These are phyloP conservation scores for Cheilosia grossa DNA, from an alignment of 2,888 invertebrate species.

Conservation along the genomic window DNA sequence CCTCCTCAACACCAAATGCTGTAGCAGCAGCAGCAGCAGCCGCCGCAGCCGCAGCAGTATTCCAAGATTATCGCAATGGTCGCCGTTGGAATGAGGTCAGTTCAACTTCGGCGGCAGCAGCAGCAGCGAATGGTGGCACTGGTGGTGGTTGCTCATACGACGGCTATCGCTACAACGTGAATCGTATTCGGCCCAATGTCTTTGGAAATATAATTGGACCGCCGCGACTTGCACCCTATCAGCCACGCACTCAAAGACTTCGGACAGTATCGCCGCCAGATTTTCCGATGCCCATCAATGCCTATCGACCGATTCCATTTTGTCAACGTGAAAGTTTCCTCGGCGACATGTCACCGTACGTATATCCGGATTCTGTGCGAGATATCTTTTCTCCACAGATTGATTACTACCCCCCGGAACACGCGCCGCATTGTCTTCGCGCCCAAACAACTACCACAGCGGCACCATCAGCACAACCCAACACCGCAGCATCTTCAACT, in stretches of 20 bases:
- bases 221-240: constrained; percentile 55
- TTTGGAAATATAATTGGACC: constrained; percentile 59
- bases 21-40: constrained; percentile 77
- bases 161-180: constrained; percentile 59
- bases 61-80: constrained; percentile 36
- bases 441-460: constrained; percentile 34
- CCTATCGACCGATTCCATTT: constrained; percentile 40
- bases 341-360: constrained; percentile 41
- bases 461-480: constrained; percentile 38
- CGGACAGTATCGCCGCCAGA: constrained; percentile 64
- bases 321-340: constrained; percentile 23
- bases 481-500: constrained; percentile 26
- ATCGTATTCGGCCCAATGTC: constrained; percentile 59
- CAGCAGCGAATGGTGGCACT: constrained; percentile 40
- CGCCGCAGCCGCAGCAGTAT: constrained; percentile 74
- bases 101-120: constrained; percentile 42
- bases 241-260: constrained; percentile 56
- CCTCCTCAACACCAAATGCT: constrained; percentile 33
- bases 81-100: constrained; percentile 56
- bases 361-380: constrained; percentile 28
- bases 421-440: constrained; percentile 34
- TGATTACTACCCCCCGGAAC: constrained; percentile 26
- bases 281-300: constrained; percentile 63
- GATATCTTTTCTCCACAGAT: constrained; percentile 27
- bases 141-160: constrained; percentile 36